Evolutionary conservation across 2,797 vertebrate genomes (phyloP).

Genomic region (Clarias fuscus): DNA sequence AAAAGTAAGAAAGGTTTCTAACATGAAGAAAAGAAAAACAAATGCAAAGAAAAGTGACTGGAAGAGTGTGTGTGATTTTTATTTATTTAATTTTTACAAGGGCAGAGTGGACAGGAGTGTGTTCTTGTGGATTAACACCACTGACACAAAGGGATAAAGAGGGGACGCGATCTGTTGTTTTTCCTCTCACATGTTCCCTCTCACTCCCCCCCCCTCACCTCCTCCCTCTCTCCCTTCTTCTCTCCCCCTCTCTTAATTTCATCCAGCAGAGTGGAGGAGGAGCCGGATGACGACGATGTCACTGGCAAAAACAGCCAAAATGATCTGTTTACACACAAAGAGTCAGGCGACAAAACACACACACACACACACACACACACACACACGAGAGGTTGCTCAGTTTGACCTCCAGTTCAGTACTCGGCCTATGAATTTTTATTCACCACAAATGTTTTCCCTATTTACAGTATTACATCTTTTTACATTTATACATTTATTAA

Average conservation of each 20-base stretch:
- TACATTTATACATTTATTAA: background rate
- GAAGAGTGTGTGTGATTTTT: background rate
- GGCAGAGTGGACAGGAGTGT: conserved; percentile 52
- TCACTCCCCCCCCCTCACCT: conserved; percentile 58
- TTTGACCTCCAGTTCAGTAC: background rate
- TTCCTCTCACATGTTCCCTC: conserved; percentile 65
- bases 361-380: conserved; percentile 10
- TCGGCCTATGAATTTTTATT: background rate
- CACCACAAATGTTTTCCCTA: background rate
- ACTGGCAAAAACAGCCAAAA: conserved; percentile 30
- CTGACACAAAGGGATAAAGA: conserved; percentile 75
- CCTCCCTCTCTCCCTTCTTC: conserved; percentile 34
- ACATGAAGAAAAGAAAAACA: background rate
- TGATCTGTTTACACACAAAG: conserved; percentile 54
- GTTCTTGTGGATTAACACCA: conserved; percentile 69
- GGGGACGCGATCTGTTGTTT: conserved; percentile 71
- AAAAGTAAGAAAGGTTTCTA: background rate
- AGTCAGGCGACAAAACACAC: conserved; percentile 38
- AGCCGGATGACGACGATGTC: conserved; percentile 19
- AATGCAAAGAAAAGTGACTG: background rate
- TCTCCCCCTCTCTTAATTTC: conserved; percentile 59
- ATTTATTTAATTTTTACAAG: conserved; percentile 59
- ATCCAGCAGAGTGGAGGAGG: conserved; percentile 25
- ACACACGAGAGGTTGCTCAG: background rate
- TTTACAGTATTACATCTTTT: background rate